Conservation (phyloP, 2,113 vertebrate genomes). For the Gorsachius goisagi region DNA sequence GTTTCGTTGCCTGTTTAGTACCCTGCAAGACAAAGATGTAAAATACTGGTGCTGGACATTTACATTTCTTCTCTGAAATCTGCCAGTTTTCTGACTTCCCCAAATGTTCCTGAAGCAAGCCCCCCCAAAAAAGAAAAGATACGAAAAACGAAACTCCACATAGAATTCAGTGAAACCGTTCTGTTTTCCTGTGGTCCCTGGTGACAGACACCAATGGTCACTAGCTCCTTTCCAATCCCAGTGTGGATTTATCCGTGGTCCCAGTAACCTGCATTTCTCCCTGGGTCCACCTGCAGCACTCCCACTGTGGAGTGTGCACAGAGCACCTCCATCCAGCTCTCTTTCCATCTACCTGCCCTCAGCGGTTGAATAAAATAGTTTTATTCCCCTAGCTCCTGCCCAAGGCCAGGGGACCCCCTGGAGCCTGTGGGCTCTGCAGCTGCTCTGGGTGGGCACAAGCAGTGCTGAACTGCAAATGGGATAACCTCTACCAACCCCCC, state of each 20-base stretch:
- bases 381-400: background rate
- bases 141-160: background rate
- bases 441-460: background rate
- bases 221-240: background rate
- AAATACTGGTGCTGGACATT: background rate
- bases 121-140: background rate
- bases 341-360: background rate
- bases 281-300: background rate
- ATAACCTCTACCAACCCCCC: background rate
- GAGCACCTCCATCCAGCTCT: background rate
- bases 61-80: background rate
- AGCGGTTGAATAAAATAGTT: background rate
- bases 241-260: accelerated
- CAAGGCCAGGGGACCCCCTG: background rate
- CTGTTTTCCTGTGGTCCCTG: background rate
- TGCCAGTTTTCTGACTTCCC: background rate
- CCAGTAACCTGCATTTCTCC: background rate
- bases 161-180: background rate
- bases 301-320: background rate
- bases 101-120: background rate
- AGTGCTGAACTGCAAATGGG: background rate
- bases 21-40: background rate
- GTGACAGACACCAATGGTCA: background rate
- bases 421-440: background rate
- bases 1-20: background rate